Base-by-base conservation (phyloP, 2,797 vertebrate genomes). In the Helarctos malayanus region DNA sequence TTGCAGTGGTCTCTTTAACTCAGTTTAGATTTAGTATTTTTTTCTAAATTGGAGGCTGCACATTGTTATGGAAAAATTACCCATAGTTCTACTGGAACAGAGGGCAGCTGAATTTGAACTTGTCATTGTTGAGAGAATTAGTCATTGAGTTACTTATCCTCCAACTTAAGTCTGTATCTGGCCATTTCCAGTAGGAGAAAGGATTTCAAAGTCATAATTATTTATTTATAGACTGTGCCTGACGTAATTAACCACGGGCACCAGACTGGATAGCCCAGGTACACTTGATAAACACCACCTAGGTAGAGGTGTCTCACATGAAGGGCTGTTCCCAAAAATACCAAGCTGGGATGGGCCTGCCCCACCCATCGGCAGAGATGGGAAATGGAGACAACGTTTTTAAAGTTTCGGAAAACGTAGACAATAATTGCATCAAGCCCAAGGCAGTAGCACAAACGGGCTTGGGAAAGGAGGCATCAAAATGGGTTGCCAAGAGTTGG, bases 181-280 rank as follows among this genome's bases (percentile, higher is more conserved):
- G 68, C 21, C 56, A 15, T 94, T 94, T 87, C 35, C 38, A 89
- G 19, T 13, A 19, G 38, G 80, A 78, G 45, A 87, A 94, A 88
- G 1, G 18, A 88, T 90, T 76, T 68, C 18, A 1, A 95, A 92
- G 29, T 82, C 32, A 69, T 54, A 68, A 14, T 38, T 82, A 18
- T 35, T 90, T 93, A 68, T 52, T 82, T 93, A 54, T 69, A 38
- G 27, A 63, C 9, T 71, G 32, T 54, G 32, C 7, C 14, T 83
- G 29, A 49, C 32, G 79, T 89, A 52, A 85, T 52, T 73, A 93
- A 76, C 75, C 5, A 11, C 16, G 82, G 10, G 10, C 29, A 32
- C 21, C 7, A 84, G 2, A 45, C 18, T 63, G 3, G 27, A 29
- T 10, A 35, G 35, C 45, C 45, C 38, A n/a, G 18, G 27, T 45